Evolutionary conservation across 2,113 vertebrate species (phyloP).

Genomic region (Dascyllus trimaculatus): DNA sequence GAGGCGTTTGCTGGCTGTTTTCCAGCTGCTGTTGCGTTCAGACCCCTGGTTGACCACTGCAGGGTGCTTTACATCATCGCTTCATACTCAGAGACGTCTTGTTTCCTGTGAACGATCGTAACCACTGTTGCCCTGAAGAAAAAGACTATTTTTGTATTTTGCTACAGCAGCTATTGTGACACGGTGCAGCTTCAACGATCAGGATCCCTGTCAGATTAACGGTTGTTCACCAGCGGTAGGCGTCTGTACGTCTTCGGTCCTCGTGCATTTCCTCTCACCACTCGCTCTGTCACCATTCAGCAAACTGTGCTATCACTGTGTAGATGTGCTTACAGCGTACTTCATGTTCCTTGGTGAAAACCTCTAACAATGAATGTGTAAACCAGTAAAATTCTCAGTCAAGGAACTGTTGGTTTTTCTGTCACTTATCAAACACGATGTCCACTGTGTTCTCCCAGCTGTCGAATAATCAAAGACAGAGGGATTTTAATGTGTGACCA

Average conservation of each 20-base stretch:
- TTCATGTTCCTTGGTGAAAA: neutral
- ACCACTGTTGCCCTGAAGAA: slow-evolving; percentile 24
- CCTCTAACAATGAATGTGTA: slow-evolving; percentile 21
- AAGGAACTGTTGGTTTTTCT: neutral
- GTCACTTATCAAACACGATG: neutral
- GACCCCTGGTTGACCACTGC: slow-evolving; percentile 16
- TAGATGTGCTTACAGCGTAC: neutral
- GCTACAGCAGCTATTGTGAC: neutral
- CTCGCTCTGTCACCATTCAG: neutral
- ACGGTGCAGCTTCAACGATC: slow-evolving; percentile 41
- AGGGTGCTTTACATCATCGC: neutral
- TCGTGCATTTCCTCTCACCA: slow-evolving; percentile 12
- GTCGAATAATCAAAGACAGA: neutral
- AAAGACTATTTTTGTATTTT: slow-evolving; percentile 54
- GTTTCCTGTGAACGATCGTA: slow-evolving; percentile 19
- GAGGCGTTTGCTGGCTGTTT: too few species aligned
- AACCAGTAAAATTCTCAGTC: slow-evolving; percentile 23
- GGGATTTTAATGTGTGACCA: neutral
- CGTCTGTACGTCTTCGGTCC: neutral
- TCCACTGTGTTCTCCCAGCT: neutral
- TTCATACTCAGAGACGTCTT: neutral
- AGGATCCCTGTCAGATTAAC: slow-evolving; percentile 10
- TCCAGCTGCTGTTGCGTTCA: neutral
- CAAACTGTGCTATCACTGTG: slow-evolving; percentile 20
- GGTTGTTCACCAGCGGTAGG: slow-evolving; percentile 1